Conservation (phyloP, 2,888 invertebrate genomes). For the Fragum fragum region DNA sequence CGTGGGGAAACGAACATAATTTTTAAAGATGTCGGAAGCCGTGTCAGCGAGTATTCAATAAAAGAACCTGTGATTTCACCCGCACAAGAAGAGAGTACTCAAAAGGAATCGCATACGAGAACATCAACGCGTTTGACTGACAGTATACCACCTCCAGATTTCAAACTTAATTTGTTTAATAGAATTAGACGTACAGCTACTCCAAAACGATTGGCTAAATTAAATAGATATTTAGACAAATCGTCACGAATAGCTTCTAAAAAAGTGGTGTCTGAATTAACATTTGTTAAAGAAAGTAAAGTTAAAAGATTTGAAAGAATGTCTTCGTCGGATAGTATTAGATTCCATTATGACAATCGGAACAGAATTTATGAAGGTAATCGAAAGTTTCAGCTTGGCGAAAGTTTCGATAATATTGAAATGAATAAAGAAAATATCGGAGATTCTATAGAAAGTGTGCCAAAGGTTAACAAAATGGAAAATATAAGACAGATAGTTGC, state of each 20-base stretch:
- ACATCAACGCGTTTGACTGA: not conserved
- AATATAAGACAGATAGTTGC: not conserved
- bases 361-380: not conserved
- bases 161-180: constrained; percentile 50
- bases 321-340: constrained; percentile 37
- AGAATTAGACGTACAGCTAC: constrained; percentile 44
- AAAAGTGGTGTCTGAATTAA: constrained; percentile 5
- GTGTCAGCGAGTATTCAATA: not conserved
- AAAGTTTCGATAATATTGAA: not conserved
- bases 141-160: constrained; percentile 47
- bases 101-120: not conserved
- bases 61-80: not conserved
- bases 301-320: constrained; percentile 31
- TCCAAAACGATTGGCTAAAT: constrained; percentile 37
- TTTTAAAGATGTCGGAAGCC: not conserved
- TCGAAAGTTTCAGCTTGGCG: not conserved
- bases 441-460: not conserved
- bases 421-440: constrained; percentile 14
- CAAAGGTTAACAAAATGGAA: not conserved
- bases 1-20: constrained; percentile 37
- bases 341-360: constrained; percentile 38
- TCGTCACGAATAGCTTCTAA: constrained; percentile 20
- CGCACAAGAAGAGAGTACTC: not conserved
- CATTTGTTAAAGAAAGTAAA: constrained; percentile 48
- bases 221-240: constrained; percentile 18